These are phyloP conservation scores for Coccyzus lansbergi DNA, from an alignment of 2,797 vertebrate genomes.

Conservation along the genomic window DNA sequence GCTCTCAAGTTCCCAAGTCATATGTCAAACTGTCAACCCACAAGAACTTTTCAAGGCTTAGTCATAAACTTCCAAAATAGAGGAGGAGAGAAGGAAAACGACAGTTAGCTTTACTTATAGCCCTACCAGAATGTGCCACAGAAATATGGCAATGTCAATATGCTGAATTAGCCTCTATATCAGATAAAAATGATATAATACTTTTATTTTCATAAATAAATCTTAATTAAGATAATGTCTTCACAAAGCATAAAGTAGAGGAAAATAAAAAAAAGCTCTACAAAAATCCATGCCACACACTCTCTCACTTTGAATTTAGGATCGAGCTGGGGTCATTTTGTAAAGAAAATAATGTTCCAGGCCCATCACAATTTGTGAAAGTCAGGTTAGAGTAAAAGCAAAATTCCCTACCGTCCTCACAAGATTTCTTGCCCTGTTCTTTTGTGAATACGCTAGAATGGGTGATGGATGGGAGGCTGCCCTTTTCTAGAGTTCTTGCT, in stretches of 20 bases:
- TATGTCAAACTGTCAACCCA: not conserved
- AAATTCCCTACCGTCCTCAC: conserved; percentile 66
- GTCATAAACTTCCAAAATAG: conserved; percentile 32
- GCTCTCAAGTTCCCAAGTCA: not conserved
- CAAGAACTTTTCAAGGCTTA: conserved; percentile 33
- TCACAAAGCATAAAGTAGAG: not conserved
- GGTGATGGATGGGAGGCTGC: conserved; percentile 80
- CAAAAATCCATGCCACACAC: not conserved
- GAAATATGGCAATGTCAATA: conserved; percentile 11
- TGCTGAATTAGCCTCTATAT: conserved; percentile 41
- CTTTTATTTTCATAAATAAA: conserved; percentile 58
- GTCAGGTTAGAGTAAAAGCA: conserved; percentile 61
- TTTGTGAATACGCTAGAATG: conserved; percentile 72
- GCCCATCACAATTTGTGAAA: conserved; percentile 48
- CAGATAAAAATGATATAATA: conserved; percentile 45
- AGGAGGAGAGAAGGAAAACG: not conserved
- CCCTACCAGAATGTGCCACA: not conserved
- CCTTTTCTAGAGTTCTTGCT: conserved; percentile 78
- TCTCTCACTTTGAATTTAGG: conserved; percentile 36
- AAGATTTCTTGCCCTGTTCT: conserved; percentile 76
- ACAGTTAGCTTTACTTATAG: conserved; percentile 28
- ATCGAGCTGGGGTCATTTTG: conserved; percentile 32
- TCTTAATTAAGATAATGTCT: conserved; percentile 58
- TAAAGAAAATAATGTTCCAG: conserved; percentile 65
- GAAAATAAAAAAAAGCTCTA: not conserved